Base-by-base conservation (phyloP, 2,113 vertebrate species). In the Sapajus apella region DNA sequence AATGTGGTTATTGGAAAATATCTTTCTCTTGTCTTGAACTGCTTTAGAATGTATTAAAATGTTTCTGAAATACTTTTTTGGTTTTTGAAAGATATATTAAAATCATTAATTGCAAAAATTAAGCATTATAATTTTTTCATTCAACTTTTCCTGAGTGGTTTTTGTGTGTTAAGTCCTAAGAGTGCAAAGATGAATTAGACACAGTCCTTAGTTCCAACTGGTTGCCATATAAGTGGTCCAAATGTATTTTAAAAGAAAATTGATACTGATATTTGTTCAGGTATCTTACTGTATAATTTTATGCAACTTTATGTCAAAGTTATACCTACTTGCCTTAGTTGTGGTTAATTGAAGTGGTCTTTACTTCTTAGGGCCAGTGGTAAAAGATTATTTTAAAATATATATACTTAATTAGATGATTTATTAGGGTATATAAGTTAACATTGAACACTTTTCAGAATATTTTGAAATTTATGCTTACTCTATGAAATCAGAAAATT, bases 381-480 rank as follows among this genome's bases (percentile, higher is more conserved):
- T 66, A 94, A 58, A 75, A 56, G 50, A 72, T 84, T 88, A 73
- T 70, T 95, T 95, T 79, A 90, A 96, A 95, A 82, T 73, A 79
- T 66, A 61, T 61, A 37, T 8, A 76, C 8, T 66, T 91, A 90
- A 4, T 70, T 70, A 91, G 56, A 32, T 77, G 6, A 47, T 91
- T 86, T 94, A 30, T 93, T 91, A 47, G 43, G 84, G 64, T 55
- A 20, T 86, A 20, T 87, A 85, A 90, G 79, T 75, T 61, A 79
- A 91, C 77, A 43, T 50, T 56, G 55, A 87, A 35, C 5, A 86
- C 25, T 96, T 95, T 88, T 64, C 47, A 94, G 43, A 90, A 76
- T 85, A 86, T 55, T 94, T 27, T 97, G 77, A 85, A 93, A 75
- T 80, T 47, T 93, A 90, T 90, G 50, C 5, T 14, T 90, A 23